Evolutionary conservation across 2,113 vertebrate genomes (phyloP), one percentile per base, ranked within the genome.

Genomic region (Marmota monax): DNA sequence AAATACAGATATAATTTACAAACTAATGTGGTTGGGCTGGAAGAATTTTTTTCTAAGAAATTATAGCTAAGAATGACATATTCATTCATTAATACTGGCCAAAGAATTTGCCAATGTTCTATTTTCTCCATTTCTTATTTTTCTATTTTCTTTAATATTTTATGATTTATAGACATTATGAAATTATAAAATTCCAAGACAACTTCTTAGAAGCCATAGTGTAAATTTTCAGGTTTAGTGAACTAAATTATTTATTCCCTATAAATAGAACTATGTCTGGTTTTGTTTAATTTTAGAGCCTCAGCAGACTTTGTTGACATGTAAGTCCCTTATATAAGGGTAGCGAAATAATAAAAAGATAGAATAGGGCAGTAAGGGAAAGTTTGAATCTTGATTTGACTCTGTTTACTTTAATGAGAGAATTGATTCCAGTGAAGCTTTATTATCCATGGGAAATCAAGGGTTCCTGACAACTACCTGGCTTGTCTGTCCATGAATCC

Each of bases 241-340:
- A 88, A 70, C 42, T 42, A 78, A 79, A 20, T 67, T 78, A 51
- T 27, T 70, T 12, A 53, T 61, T 58, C 37, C 14, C 7, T 7
- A 17, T 25, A 67, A 56, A 32, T 23, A 84, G 73, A 89, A 6
- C 27, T 70, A 16, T 39, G 0, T 80, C n/a, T 90, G 56, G 12
- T 10, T 92, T 94, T 48, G 63, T 94, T 67, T 69, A 13, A 13
- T 39, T 96, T 88, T 79, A 94, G n/a, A 92, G 84, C 1, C 37
- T 84, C 18, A n/a, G 37, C 23, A 78, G 16, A 29, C 39, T 94
- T 79, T 88, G 27, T 37, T 93, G 86, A 77, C 2, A 77, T 20
- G 20, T 27, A 45, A 92, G 48, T 93, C 61, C 58, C 7, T 93
- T 84, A 72, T 29, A 32, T 45, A 45, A 25, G 17, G 6, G 39